A percentile compares a stretch with the other conserved stretches of the same genome.
These are phyloP conservation scores for Chironomus striatipennis DNA, from an alignment of 1,140 invertebrate species.

Conservation along the genomic window DNA sequence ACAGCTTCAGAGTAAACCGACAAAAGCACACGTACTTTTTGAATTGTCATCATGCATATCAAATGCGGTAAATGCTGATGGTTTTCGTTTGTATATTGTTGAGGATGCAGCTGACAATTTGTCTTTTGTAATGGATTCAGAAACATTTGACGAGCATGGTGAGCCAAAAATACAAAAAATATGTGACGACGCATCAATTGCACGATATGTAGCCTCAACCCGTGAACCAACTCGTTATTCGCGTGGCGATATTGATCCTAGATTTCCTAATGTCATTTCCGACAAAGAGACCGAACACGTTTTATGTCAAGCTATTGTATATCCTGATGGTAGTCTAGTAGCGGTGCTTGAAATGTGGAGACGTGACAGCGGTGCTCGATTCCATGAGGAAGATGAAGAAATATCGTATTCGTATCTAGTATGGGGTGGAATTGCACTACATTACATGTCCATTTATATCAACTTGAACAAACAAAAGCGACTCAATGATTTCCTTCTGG, in stretches of 20 bases:
- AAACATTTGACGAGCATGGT: slow-evolving; percentile 31
- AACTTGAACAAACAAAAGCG: slow-evolving; percentile 55
- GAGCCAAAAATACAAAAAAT: slow-evolving; percentile 31
- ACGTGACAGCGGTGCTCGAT: slow-evolving; percentile 37
- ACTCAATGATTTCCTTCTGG: slow-evolving; percentile 60
- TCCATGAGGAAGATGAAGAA: slow-evolving; percentile 60
- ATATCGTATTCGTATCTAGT: slow-evolving; percentile 52
- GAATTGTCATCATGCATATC: slow-evolving; percentile 52
- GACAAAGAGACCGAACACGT: slow-evolving; percentile 39
- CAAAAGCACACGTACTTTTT: slow-evolving; percentile 48
- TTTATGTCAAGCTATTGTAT: slow-evolving; percentile 47
- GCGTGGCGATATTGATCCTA: slow-evolving; percentile 38
- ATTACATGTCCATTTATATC: slow-evolving; percentile 52
- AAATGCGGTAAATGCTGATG: slow-evolving; percentile 50
- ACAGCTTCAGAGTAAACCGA: slow-evolving; percentile 45
- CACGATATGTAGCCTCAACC: slow-evolving; percentile 45
- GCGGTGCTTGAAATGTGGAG: slow-evolving; percentile 47
- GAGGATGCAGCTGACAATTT: slow-evolving; percentile 31
- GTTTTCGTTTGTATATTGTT: slow-evolving; percentile 45
- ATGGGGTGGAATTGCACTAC: slow-evolving; percentile 53
- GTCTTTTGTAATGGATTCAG: slow-evolving; percentile 30
- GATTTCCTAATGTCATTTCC: slow-evolving; percentile 43
- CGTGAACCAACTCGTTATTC: slow-evolving; percentile 42
- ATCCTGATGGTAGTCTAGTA: slow-evolving; percentile 47
- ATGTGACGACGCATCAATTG: slow-evolving; percentile 34